Percentiles rank a stretch among this genome's conserved stretches.
Conservation (phyloP, 2,888 invertebrate genomes). For the Macropis europaea region DNA sequence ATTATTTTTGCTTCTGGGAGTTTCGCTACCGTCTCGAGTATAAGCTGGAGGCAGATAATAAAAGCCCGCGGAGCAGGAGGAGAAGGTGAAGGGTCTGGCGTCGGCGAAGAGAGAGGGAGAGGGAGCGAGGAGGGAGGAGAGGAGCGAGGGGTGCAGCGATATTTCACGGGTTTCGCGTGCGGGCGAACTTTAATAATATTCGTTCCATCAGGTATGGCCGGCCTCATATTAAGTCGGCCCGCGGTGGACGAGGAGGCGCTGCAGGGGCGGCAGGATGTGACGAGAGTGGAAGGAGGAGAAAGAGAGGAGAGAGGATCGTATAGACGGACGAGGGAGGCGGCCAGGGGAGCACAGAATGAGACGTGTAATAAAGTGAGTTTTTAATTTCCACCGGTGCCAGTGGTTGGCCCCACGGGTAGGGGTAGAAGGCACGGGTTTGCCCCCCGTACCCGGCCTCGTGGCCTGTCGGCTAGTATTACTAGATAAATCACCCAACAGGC, state of each 20-base stretch:
- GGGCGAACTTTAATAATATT: constrained; percentile 80
- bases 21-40: constrained; percentile 50
- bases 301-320: constrained; percentile 40
- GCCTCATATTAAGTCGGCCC: constrained; percentile 77
- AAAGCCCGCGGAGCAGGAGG: constrained; percentile 50
- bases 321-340: constrained; percentile 38
- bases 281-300: constrained; percentile 34
- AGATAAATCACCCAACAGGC: constrained; percentile 80
- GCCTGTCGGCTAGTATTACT: constrained; percentile 80
- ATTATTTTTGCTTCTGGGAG: constrained; percentile 52
- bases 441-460: constrained; percentile 67
- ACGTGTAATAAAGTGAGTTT: constrained; percentile 80
- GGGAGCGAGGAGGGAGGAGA: constrained; percentile 15
- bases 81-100: constrained; percentile 41
- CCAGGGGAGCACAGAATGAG: constrained; percentile 73
- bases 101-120: constrained; percentile 27
- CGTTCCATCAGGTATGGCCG: constrained; percentile 79
- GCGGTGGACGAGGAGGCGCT: constrained; percentile 62
- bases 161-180: constrained; percentile 79
- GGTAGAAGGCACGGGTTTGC: constrained; percentile 67
- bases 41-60: constrained; percentile 53
- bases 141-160: constrained; percentile 64
- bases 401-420: constrained; percentile 69
- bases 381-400: constrained; percentile 78
- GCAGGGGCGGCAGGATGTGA: constrained; percentile 52